Evolutionary conservation across 2,888 invertebrate genomes (phyloP), one percentile per base, ranked within the genome.

Genomic region (Cryptophagus acutangulus): DNA sequence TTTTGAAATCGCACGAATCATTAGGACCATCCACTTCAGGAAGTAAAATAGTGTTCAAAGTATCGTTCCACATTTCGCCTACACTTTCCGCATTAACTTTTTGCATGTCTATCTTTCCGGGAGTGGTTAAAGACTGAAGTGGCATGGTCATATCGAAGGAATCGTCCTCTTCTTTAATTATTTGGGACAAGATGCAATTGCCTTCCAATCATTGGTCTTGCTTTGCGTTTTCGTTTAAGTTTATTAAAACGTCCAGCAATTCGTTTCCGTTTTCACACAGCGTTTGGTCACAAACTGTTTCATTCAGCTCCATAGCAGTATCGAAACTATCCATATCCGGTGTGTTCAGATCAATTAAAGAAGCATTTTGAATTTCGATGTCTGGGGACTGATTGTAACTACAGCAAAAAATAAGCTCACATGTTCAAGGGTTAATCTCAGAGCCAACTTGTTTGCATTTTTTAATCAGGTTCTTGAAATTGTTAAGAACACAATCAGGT

Each of bases 171-270:
- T 55, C 48, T 39, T 58, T 54, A 1, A 50, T 46, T 17, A 48
- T 56, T 61, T 69, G 69, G 5, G 68, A 67, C 36, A 91, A 72
- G 24, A 88, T 73, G 59, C 89, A 87, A 59, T 88, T 88, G 45
- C 81, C 74, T 61, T 89, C 88, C 33, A 81, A 61, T 33, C 58
- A 63, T 14, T 71, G 65, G 38, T 63, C 67, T 25, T 73, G 68
- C 63, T 35, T 42, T 26, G 46, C 43, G 34, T 42, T 43, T 24
- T 42, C 39, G 26, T 15, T 54, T 38, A 66, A 52, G 45, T 65
- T 54, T 29, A 59, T 41, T 36, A 65, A 45, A 24, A 66, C 40
- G 15, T 55, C 45, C 5, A 63, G 41, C 14, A 67, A 51, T 35
- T 61, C 36, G 38, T 53, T 36, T 2, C 57, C 63, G 16, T 65